Evolutionary conservation across 2,113 vertebrate species (phyloP).

Genomic region (Hyla sarda): DNA sequence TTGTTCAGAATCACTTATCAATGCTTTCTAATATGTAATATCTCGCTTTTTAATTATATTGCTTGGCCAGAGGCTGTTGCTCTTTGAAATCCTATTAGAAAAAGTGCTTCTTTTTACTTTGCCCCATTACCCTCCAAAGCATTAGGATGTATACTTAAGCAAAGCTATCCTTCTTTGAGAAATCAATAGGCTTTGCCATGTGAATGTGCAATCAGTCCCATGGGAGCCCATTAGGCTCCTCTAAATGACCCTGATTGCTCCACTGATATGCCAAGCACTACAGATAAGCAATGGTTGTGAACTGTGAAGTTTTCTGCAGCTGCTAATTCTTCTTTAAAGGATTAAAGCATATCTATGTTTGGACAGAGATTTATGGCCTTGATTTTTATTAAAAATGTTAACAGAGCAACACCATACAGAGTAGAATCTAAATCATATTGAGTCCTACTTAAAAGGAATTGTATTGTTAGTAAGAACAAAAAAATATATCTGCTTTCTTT

Average conservation of each 20-base stretch:
- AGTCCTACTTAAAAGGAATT: neutral
- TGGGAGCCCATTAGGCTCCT: constrained; percentile 23
- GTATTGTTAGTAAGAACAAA: neutral
- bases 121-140: constrained; percentile 47
- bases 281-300: neutral
- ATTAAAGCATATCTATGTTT: neutral
- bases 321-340: neutral
- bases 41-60: constrained; percentile 18
- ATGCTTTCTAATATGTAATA: neutral
- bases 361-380: neutral
- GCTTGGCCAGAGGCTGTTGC: constrained; percentile 9
- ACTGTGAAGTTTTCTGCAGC: neutral
- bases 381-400: neutral
- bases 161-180: constrained; percentile 46
- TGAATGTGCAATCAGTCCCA: constrained; percentile 31
- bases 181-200: constrained; percentile 43
- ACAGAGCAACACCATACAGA: neutral
- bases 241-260: constrained; percentile 45
- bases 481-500: neutral
- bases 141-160: constrained; percentile 27
- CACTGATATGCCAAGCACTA: neutral
- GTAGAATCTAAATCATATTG: neutral
- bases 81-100: constrained; percentile 42
- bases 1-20: constrained; percentile 11
- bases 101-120: constrained; percentile 18